A percentile compares a stretch with the other conserved stretches of the same genome.
Evolutionary conservation across 2,888 invertebrate species (phyloP).

Genomic region (Mimachlamys varia): DNA sequence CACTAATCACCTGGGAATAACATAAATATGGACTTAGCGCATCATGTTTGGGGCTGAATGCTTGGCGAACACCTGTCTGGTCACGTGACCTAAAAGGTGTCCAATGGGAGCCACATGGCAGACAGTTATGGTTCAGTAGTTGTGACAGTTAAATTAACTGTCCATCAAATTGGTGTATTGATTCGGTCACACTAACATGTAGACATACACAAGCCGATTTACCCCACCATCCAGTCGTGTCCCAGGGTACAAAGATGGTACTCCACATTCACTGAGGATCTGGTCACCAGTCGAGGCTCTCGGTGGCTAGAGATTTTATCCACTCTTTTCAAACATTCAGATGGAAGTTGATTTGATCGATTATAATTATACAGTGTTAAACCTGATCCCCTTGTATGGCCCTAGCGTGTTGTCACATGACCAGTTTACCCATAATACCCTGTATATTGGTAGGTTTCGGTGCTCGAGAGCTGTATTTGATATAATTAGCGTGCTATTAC

Average conservation of each 20-base stretch:
- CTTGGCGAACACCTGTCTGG: constrained; percentile 1
- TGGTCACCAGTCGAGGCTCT: not conserved
- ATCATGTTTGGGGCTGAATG: not conserved
- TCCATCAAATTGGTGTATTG: constrained; percentile 26
- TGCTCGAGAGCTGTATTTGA: not conserved
- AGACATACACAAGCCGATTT: not conserved
- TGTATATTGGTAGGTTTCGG: constrained; percentile 26
- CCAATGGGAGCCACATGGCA: not conserved
- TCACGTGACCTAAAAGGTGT: not conserved
- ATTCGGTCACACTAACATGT: not conserved
- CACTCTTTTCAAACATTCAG: constrained; percentile 6
- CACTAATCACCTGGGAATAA: not conserved
- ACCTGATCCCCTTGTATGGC: not conserved
- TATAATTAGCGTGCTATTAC: constrained; percentile 26
- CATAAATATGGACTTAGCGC: not conserved
- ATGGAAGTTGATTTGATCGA: constrained; percentile 30
- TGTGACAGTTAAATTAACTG: constrained; percentile 34
- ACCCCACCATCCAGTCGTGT: not conserved
- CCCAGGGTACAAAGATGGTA: not conserved
- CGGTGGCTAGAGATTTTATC: constrained; percentile 1
- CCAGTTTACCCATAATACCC: constrained; percentile 15
- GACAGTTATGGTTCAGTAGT: constrained; percentile 31
- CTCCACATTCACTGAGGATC: not conserved
- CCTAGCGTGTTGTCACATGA: constrained; percentile 17
- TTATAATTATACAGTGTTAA: constrained; percentile 18